These are phyloP conservation scores for Leptinotarsa haldemani DNA, from an alignment of 2,888 invertebrate species.

Conservation along the genomic window DNA sequence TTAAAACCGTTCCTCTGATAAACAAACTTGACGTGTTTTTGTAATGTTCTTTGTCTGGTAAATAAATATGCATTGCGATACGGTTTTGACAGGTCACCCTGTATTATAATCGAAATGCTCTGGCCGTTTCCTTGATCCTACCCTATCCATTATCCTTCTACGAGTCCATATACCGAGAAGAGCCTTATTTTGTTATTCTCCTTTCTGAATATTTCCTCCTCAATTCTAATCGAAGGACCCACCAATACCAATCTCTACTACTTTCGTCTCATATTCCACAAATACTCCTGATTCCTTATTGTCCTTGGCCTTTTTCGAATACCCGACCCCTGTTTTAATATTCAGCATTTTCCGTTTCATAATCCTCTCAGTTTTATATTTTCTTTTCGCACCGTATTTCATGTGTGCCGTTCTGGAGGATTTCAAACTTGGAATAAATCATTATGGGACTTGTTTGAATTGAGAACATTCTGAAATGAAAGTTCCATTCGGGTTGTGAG, in stretches of 20 bases:
- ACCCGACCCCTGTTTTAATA: constrained; percentile 4
- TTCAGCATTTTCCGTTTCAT: not conserved
- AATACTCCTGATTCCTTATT: not conserved
- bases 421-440: not conserved
- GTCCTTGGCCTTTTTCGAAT: not conserved
- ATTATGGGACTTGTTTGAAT: not conserved
- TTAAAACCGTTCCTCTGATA: too few species aligned
- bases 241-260: not conserved
- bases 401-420: constrained; percentile 1
- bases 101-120: too few species aligned
- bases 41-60: too few species aligned
- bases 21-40: too few species aligned
- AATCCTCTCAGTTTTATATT: not conserved
- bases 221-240: not conserved
- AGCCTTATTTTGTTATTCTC: not conserved
- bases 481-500: not conserved
- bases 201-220: not conserved
- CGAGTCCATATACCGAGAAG: not conserved
- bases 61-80: too few species aligned
- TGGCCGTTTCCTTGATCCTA: not conserved
- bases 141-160: not conserved
- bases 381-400: constrained; percentile 3
- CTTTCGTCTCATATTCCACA: not conserved
- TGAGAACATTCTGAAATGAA: constrained; percentile 2
- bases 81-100: too few species aligned